phyloP scores from a whole-genome alignment of 2,797 vertebrate genomes.

The Myotis myotis region DNA sequence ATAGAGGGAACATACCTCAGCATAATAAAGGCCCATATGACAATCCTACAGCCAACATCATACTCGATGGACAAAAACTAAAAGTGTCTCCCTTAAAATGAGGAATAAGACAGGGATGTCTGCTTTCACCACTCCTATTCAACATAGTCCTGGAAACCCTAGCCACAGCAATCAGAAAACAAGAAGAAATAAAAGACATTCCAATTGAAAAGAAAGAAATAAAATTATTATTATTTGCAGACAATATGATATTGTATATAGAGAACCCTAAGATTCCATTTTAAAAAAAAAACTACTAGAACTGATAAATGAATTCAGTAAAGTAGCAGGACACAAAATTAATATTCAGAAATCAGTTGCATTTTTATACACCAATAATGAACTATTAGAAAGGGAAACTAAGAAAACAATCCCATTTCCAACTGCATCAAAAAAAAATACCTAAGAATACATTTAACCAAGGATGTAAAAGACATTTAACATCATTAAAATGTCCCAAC shows the following conservation, averaged over 20 bases:
- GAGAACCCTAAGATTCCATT: too few relatives aligned
- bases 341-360: background rate
- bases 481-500: background rate
- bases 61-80: background rate
- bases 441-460: background rate
- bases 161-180: background rate
- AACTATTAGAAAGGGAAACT: background rate
- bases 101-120: too few relatives aligned
- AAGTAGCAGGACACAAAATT: background rate
- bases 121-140: background rate
- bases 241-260: background rate
- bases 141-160: background rate
- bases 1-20: background rate
- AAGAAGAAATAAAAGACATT: background rate
- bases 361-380: background rate
- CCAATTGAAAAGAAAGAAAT: background rate
- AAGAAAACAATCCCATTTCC: background rate
- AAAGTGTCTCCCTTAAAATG: fast-evolving
- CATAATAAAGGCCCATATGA: background rate
- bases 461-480: background rate
- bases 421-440: background rate
- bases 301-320: too few relatives aligned
- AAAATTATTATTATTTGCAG: background rate
- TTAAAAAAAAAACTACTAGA: background rate
- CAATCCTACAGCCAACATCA: background rate